Conservation (phyloP, 2,888 invertebrate species). For the Apamea crenata region DNA sequence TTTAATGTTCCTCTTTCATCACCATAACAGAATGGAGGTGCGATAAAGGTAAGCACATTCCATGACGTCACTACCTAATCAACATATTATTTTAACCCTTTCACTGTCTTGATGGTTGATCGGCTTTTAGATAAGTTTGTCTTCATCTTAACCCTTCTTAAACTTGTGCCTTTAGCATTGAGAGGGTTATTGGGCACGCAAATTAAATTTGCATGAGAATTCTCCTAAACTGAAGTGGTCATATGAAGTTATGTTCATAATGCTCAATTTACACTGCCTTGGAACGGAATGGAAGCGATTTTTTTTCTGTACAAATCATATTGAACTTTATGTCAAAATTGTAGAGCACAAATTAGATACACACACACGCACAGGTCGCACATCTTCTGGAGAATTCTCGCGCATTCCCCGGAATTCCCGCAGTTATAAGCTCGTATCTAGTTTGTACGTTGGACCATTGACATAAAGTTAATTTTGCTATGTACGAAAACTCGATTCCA, state of each 20-base stretch:
- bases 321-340: no score
- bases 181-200: constrained; percentile 15
- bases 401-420: no score
- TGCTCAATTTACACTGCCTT: no score
- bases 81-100: constrained; percentile 39
- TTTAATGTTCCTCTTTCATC: neutral
- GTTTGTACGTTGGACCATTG: no score
- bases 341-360: no score
- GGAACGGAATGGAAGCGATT: no score
- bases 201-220: constrained; percentile 48
- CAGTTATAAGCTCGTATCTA: no score
- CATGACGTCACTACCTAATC: constrained; percentile 8
- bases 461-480: no score
- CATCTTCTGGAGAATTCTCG: no score
- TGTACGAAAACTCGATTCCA: no score
- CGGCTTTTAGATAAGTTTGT: constrained; percentile 65
- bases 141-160: constrained; percentile 60
- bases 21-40: neutral
- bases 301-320: no score
- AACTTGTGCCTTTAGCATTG: constrained; percentile 30
- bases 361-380: no score
- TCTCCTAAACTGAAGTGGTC: constrained; percentile 12
- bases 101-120: constrained; percentile 58
- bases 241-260: constrained; percentile 18
- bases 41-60: constrained; percentile 21